Base-by-base conservation (phyloP, 2,797 vertebrate genomes). In the Cynopterus sphinx region DNA sequence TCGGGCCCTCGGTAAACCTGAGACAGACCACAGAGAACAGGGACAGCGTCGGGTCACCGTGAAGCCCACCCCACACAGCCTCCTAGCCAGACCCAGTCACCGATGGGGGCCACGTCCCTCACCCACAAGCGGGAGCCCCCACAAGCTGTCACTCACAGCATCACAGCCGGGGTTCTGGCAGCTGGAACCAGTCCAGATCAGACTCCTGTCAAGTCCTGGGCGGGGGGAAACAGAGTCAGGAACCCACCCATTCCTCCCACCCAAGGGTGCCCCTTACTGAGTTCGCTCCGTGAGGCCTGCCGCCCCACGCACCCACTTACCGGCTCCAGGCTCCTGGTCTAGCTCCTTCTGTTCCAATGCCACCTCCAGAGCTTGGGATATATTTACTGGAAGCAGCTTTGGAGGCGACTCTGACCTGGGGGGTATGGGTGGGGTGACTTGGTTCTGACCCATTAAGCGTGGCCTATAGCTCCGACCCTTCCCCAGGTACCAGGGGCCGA, bases 101-200 rank as follows among this genome's bases (percentile, higher is more conserved):
- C 73, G 46, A 78, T 51, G 43, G 41, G 36, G 53, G 9, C 12
- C 59, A 36, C 39, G 49, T 51, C 70, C 63, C 85, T 92, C 82
- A 74, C 43, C 9, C 86, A 87, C 49, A 79, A 51, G 79, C 46
- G 75, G 78, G 31, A 77, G 28, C 33, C 65, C 41, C 90, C n/a
- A 39, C 41, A 82, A 49, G 55, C 41, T 90, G 59, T 63, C 53
- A 99, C 99, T 98, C 97, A 99, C 99, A 36, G 97, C 98, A 98
- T 99, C 99, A 97, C 99, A 99, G 96, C 99, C 99, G 49, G 99
- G 5, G 0, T 99, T 99, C 98, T 99, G 99, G 98, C 99, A 99
- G 79, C 96, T 98, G 3, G 99, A 99, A 77, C 99, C 99, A 0
- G 75, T 84, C 91, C 36, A 19, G 46, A 97, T 98, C 71, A 26